These are phyloP conservation scores for Sula dactylatra DNA, from an alignment of 2,113 vertebrate genomes.

Conservation along the genomic window DNA sequence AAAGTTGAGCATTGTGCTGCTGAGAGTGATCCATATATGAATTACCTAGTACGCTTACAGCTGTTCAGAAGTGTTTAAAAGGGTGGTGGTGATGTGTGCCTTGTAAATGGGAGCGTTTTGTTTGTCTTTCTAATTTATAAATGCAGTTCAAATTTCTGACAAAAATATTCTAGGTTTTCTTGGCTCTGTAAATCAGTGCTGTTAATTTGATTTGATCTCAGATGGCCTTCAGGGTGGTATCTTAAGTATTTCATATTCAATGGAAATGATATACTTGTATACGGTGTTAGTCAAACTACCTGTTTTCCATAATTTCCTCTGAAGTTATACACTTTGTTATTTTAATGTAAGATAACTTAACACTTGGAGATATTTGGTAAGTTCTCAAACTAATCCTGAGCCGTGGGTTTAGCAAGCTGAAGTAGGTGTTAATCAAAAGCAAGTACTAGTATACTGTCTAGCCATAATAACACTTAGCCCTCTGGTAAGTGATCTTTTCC, in stretches of 20 bases:
- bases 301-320: neutral
- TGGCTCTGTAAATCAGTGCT: neutral
- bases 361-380: neutral
- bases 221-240: neutral
- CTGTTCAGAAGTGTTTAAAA: neutral
- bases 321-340: neutral
- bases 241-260: neutral
- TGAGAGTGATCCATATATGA: neutral
- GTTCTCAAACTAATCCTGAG: neutral
- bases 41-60: neutral
- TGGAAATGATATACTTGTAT: constrained; percentile 2
- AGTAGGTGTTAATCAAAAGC: neutral
- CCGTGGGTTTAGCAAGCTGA: neutral
- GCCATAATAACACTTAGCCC: neutral
- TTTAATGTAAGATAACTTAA: constrained; percentile 16
- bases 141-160: neutral
- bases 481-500: neutral
- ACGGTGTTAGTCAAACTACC: neutral
- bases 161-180: neutral
- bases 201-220: constrained; percentile 4
- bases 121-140: neutral
- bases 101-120: neutral
- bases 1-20: neutral
- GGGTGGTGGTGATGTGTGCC: neutral
- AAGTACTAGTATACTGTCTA: neutral